phyloP scores from a whole-genome alignment of 2,888 invertebrate genomes.

The Lasioglossum lativentre region DNA sequence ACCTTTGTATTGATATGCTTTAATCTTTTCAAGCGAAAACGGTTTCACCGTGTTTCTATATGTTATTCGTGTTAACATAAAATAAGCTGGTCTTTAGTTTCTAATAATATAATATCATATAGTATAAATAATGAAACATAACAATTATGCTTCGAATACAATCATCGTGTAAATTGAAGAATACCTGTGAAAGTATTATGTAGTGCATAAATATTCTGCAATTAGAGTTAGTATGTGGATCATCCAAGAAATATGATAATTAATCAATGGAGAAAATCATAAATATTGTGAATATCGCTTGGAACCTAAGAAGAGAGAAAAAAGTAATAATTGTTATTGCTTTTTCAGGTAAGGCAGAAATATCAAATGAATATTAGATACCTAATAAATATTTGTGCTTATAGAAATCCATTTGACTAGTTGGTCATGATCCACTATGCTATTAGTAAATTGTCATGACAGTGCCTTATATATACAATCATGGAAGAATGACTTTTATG shows the following conservation, averaged over 20 bases:
- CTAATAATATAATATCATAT: conserved; percentile 23
- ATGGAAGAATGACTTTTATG: conserved; percentile 71
- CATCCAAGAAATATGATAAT: conserved; percentile 57
- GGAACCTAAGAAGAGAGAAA: conserved; percentile 31
- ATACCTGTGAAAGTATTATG: conserved; percentile 42
- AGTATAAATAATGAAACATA: conserved; percentile 24
- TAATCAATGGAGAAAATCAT: conserved; percentile 22
- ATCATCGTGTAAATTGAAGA: conserved; percentile 45
- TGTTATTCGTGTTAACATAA: conserved; percentile 13
- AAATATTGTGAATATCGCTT: conserved; percentile 28
- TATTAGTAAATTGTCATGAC: conserved; percentile 80
- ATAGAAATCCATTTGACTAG: conserved; percentile 82
- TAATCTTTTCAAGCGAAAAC: conserved; percentile 27
- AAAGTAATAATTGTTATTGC: conserved; percentile 48
- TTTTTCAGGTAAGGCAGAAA: conserved; percentile 50
- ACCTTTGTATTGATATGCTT: conserved; percentile 50
- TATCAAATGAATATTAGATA: conserved; percentile 65
- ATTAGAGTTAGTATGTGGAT: conserved; percentile 64
- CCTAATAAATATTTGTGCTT: conserved; percentile 80
- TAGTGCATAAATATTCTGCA: conserved; percentile 61
- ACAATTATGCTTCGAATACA: conserved; percentile 33
- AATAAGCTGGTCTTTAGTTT: background rate
- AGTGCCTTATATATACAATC: conserved; percentile 80
- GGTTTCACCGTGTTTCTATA: background rate
- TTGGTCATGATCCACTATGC: conserved; percentile 79